Percentiles rank a stretch among this genome's conserved stretches.
phyloP scores from a whole-genome alignment of 2,113 vertebrate genomes.

The Geococcyx californianus region DNA sequence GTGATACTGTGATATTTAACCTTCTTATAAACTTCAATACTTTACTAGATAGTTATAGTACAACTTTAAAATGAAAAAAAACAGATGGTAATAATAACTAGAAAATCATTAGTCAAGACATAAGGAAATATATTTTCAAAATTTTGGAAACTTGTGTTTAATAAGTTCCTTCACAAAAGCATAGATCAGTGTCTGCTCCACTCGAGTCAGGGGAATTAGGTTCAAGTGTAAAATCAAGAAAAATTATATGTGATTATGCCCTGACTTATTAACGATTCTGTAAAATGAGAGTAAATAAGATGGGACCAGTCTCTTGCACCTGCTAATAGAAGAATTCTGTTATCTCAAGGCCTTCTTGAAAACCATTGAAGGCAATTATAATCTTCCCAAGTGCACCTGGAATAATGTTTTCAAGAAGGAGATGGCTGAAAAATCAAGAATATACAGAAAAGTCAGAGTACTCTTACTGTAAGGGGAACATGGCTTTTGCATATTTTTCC shows the following conservation, averaged over 20 bases:
- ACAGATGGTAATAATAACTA: neutral
- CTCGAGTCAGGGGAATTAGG: neutral
- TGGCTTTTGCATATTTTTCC: rapidly evolving
- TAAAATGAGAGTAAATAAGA: neutral
- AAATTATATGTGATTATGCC: conserved; percentile 5
- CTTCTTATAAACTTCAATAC: neutral
- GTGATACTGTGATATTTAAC: too few relatives aligned
- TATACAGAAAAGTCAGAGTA: neutral
- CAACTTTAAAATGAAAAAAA: neutral
- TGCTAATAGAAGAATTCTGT: neutral
- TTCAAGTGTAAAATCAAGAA: conserved; percentile 11
- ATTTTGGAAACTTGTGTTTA: neutral
- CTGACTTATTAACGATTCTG: neutral
- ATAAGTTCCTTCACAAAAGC: neutral
- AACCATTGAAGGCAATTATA: neutral
- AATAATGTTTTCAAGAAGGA: neutral
- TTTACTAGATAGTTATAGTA: neutral
- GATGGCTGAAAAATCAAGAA: neutral
- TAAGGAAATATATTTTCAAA: neutral
- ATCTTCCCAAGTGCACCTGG: conserved; percentile 19
- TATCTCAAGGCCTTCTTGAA: neutral
- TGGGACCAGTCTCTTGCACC: neutral
- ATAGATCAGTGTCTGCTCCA: neutral
- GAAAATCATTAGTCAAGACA: neutral
- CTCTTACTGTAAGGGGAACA: neutral